These are phyloP conservation scores for Sarcophaga caerulescens DNA, from an alignment of 2,888 invertebrate species.

Conservation along the genomic window DNA sequence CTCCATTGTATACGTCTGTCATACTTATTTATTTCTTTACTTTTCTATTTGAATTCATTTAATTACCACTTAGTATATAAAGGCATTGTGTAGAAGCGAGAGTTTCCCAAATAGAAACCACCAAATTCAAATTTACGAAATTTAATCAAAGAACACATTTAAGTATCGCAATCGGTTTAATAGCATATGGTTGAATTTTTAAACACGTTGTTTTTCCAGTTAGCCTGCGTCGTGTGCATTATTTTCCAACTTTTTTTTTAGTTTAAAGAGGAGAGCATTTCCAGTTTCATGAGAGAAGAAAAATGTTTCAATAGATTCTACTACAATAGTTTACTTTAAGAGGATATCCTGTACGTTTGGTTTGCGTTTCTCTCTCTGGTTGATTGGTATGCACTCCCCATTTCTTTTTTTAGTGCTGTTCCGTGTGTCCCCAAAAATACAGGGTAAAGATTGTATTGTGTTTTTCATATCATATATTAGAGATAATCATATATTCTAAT, in stretches of 20 bases:
- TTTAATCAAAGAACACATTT: conserved; percentile 65
- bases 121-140: conserved; percentile 47
- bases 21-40: conserved; percentile 6
- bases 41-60: conserved; percentile 2
- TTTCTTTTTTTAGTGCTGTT: conserved; percentile 50
- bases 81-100: not conserved
- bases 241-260: conserved; percentile 58
- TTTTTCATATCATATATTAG: conserved; percentile 18
- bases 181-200: conserved; percentile 33
- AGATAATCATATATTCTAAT: no score
- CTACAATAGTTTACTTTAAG: no score
- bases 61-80: not conserved
- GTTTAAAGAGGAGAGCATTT: conserved; percentile 61
- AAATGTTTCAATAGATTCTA: no score
- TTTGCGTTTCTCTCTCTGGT: conserved; percentile 52
- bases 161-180: conserved; percentile 40
- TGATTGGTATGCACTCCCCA: conserved; percentile 61
- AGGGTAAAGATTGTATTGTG: conserved; percentile 57
- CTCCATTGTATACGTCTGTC: conserved; percentile 56
- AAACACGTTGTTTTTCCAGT: conserved; percentile 36
- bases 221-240: conserved; percentile 44
- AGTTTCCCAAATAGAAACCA: conserved; percentile 46
- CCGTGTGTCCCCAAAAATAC: conserved; percentile 69
- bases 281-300: conserved; percentile 44
- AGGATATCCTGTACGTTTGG: conserved; percentile 19